Percentiles rank a stretch among this genome's conserved stretches.
Conservation (phyloP, 2,113 vertebrate species). For the Coracopsis vasa region DNA sequence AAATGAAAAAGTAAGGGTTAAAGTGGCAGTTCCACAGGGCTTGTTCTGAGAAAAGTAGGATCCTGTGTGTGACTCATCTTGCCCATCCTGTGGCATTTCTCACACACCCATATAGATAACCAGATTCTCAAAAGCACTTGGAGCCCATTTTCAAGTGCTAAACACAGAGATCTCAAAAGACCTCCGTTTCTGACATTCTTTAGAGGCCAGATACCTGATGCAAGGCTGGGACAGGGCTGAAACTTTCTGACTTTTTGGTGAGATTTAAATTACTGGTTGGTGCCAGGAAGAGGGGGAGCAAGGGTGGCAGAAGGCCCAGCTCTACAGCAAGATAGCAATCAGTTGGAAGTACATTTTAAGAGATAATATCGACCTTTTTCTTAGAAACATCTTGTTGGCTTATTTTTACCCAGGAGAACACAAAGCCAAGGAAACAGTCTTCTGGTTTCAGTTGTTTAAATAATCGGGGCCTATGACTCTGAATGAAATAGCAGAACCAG, state of each 20-base stretch:
- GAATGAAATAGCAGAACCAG: neutral
- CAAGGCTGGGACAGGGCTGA: neutral
- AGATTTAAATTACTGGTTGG: neutral
- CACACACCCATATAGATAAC: slow-evolving; percentile 36
- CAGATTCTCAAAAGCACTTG: neutral
- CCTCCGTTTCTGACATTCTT: neutral
- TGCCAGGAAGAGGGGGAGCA: neutral
- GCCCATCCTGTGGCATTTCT: slow-evolving; percentile 36
- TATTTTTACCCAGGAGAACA: neutral
- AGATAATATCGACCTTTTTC: neutral
- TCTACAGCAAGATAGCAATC: neutral
- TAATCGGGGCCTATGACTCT: neutral
- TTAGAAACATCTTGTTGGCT: neutral
- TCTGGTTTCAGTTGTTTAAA: neutral
- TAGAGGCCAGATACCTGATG: neutral
- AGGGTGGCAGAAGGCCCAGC: neutral
- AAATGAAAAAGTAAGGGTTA: slow-evolving; percentile 20
- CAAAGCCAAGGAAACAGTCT: neutral
- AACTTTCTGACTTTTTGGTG: neutral
- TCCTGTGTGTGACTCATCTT: slow-evolving; percentile 18
- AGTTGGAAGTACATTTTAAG: neutral
- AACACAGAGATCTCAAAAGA: neutral
- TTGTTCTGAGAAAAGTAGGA: slow-evolving; percentile 24
- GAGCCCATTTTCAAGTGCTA: slow-evolving; percentile 17
- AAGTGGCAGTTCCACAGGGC: neutral